phyloP scores from a whole-genome alignment of 2,797 vertebrate species.

The Stomatorhinus walkeri region DNA sequence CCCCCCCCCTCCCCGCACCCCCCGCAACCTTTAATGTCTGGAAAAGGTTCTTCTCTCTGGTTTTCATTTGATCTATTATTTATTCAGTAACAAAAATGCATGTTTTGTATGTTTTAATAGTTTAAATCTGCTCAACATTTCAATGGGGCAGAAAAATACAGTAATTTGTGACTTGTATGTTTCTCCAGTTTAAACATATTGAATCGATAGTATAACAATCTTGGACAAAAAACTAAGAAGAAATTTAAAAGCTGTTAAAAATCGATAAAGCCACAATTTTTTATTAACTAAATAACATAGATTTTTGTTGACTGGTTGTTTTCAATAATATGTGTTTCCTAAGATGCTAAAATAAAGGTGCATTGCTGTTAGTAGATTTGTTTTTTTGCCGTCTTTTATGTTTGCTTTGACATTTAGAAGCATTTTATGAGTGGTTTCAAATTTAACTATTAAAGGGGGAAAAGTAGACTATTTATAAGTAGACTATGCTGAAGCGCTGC shows the following conservation, averaged over 20 bases:
- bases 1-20: neutral
- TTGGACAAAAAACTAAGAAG: slow-evolving; percentile 35
- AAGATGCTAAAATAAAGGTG: slow-evolving; percentile 47
- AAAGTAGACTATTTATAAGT: neutral
- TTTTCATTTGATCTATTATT: slow-evolving; percentile 16
- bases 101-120: slow-evolving; percentile 57
- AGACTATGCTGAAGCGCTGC: neutral
- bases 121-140: slow-evolving; percentile 46
- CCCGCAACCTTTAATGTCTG: neutral
- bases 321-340: slow-evolving; percentile 57
- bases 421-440: neutral
- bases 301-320: slow-evolving; percentile 53
- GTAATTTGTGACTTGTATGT: slow-evolving; percentile 55
- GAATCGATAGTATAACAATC: slow-evolving; percentile 48
- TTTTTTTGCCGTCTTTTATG: neutral
- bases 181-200: slow-evolving; percentile 53
- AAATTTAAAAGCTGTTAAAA: slow-evolving; percentile 48
- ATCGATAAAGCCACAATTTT: slow-evolving; percentile 28
- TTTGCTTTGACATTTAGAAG: neutral
- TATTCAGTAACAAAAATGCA: slow-evolving; percentile 46
- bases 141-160: slow-evolving; percentile 48
- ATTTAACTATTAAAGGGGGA: neutral
- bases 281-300: slow-evolving; percentile 39
- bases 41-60: neutral
- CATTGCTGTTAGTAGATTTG: neutral